A percentile compares a stretch with the other conserved stretches of the same genome.
Conservation (phyloP, 2,797 vertebrate genomes). For the Chaunax sp. region DNA sequence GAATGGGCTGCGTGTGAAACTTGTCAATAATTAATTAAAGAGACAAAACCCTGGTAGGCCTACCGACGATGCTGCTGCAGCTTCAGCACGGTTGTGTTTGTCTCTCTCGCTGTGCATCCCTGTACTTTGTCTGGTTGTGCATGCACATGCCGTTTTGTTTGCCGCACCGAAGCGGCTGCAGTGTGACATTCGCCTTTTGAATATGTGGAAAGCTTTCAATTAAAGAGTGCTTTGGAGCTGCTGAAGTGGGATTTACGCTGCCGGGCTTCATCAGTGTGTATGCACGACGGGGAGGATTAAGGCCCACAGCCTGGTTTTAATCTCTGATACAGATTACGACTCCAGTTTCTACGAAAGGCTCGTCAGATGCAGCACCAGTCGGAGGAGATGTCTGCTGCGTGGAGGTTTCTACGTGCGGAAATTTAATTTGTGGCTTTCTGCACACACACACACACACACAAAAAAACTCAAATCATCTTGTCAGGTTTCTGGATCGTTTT, state of each 20-base stretch:
- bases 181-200: conserved; percentile 43
- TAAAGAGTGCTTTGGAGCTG: conserved; percentile 54
- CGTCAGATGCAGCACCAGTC: conserved; percentile 18
- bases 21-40: not conserved
- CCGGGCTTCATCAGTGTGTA: conserved; percentile 48
- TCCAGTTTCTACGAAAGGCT: conserved; percentile 57
- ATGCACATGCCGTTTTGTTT: not conserved
- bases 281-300: conserved; percentile 56
- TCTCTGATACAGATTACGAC: conserved; percentile 69
- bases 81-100: no score
- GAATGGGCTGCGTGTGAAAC: not conserved
- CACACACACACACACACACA: no score
- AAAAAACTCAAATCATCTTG: no score
- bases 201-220: conserved; percentile 65
- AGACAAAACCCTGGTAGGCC: not conserved
- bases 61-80: not conserved
- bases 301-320: conserved; percentile 58
- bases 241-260: conserved; percentile 59
- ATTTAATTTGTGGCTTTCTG: no score
- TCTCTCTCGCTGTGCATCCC: conserved; percentile 1
- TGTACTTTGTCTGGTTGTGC: conserved; percentile 6
- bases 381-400: not conserved
- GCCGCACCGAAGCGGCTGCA: not conserved
- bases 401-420: no score
- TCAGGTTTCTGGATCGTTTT: not conserved